Conservation (phyloP, 2,113 vertebrate genomes). For the Antigone vipio region DNA sequence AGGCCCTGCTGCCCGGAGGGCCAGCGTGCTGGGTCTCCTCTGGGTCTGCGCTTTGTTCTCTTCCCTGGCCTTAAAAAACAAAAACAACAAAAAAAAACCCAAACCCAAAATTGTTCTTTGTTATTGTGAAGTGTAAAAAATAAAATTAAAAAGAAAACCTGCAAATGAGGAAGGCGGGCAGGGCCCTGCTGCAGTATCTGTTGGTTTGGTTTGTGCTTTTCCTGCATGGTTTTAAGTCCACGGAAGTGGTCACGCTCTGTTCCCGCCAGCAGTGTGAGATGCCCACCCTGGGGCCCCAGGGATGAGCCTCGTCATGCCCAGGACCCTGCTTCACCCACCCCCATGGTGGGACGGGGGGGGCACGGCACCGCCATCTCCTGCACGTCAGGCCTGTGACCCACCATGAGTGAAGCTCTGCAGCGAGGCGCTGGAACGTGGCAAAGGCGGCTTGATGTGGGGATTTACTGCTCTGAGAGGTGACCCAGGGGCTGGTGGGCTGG, state of each 20-base stretch:
- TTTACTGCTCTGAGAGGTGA: background rate
- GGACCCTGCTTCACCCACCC: too few species aligned
- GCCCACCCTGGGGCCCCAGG: background rate
- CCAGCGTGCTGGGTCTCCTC: background rate
- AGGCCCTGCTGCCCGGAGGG: too few species aligned
- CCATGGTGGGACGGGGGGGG: background rate
- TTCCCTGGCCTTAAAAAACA: background rate
- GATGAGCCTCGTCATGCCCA: background rate
- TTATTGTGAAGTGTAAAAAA: background rate
- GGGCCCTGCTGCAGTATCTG: rapidly evolving
- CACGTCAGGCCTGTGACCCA: background rate
- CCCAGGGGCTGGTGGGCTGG: background rate
- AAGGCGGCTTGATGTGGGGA: background rate
- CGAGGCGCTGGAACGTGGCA: rapidly evolving
- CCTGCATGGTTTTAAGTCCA: rapidly evolving
- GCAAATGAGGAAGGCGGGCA: background rate
- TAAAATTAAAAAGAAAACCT: too few species aligned
- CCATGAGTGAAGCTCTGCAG: rapidly evolving
- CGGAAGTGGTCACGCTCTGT: background rate
- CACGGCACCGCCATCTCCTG: background rate
- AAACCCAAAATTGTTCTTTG: background rate
- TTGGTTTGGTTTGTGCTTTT: background rate
- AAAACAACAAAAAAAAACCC: too few species aligned
- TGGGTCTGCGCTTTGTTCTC: rapidly evolving
- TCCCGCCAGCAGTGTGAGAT: background rate